phyloP scores from a whole-genome alignment of 35 echinoderm and acorn worm genomes.

The Chiridota heheva region DNA sequence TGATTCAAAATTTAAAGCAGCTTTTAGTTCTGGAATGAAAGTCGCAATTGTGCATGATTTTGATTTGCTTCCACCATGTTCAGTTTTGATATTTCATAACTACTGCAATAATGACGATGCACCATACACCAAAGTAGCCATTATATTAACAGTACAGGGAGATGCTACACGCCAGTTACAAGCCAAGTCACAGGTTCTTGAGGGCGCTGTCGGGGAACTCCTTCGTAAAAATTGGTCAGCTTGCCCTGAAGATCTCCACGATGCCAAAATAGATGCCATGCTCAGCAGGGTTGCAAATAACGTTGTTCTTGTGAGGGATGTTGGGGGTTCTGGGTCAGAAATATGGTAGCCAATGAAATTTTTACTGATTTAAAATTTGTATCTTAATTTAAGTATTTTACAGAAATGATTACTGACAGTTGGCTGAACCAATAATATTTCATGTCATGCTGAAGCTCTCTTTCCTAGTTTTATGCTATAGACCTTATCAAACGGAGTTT shows the following conservation, averaged over 20 bases:
- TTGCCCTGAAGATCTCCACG: slow-evolving; percentile 49
- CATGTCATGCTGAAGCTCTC: too few species aligned
- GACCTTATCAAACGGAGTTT: too few species aligned
- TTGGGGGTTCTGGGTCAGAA: too few species aligned
- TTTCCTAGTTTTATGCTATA: too few species aligned
- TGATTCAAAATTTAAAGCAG: not conserved
- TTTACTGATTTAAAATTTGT: too few species aligned
- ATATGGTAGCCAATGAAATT: too few species aligned
- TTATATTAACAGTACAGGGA: slow-evolving; percentile 52
- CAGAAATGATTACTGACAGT: too few species aligned
- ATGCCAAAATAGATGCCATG: slow-evolving; percentile 63
- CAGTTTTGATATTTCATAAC: slow-evolving; percentile 62
- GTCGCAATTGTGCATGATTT: slow-evolving; percentile 51
- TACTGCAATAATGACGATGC: slow-evolving; percentile 87
- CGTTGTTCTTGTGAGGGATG: slow-evolving; percentile 54
- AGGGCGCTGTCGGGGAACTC: slow-evolving; percentile 28
- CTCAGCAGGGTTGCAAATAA: slow-evolving; percentile 77
- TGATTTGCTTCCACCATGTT: slow-evolving; percentile 66
- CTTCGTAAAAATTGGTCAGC: slow-evolving; percentile 46
- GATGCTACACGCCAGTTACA: not conserved
- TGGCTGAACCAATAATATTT: too few species aligned
- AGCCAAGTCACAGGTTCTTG: not conserved
- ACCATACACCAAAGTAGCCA: slow-evolving; percentile 49
- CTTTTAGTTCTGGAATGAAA: slow-evolving; percentile 19
- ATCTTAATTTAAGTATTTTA: too few species aligned